Conservation (phyloP, 2,113 vertebrate species). For the Sialia sialis region DNA sequence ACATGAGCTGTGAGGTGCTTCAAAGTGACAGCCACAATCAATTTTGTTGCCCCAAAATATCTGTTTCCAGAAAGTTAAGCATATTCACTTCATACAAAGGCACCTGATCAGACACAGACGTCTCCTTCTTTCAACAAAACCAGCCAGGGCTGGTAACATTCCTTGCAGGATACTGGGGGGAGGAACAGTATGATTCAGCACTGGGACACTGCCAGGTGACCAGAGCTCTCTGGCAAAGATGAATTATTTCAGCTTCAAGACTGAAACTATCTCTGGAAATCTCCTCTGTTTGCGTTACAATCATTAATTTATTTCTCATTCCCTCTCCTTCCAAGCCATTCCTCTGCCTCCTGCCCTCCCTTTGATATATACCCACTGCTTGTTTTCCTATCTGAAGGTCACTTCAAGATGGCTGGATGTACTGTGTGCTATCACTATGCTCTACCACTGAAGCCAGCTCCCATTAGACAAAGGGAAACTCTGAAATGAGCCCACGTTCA, state of each 20-base stretch:
- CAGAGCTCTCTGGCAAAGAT: background rate
- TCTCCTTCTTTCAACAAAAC: background rate
- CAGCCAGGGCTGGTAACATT: background rate
- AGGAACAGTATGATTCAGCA: background rate
- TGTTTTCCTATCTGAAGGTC: background rate
- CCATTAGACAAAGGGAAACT: background rate
- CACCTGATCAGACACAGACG: background rate
- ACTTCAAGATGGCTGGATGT: background rate
- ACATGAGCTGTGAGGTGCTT: accelerated
- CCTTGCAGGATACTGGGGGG: accelerated
- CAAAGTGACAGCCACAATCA: background rate
- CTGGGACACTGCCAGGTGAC: background rate
- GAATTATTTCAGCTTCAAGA: background rate
- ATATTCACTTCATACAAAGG: background rate
- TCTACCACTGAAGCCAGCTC: background rate
- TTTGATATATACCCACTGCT: background rate
- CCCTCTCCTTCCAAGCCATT: background rate
- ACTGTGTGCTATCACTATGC: background rate
- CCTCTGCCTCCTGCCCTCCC: background rate
- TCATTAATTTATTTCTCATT: background rate
- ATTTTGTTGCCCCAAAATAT: background rate
- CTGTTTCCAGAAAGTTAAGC: background rate
- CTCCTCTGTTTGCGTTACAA: background rate
- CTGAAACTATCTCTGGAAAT: background rate
- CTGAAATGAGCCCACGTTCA: background rate